Evolutionary conservation across 2,113 vertebrate species (phyloP).

Genomic region (Alaudala cheleensis): DNA sequence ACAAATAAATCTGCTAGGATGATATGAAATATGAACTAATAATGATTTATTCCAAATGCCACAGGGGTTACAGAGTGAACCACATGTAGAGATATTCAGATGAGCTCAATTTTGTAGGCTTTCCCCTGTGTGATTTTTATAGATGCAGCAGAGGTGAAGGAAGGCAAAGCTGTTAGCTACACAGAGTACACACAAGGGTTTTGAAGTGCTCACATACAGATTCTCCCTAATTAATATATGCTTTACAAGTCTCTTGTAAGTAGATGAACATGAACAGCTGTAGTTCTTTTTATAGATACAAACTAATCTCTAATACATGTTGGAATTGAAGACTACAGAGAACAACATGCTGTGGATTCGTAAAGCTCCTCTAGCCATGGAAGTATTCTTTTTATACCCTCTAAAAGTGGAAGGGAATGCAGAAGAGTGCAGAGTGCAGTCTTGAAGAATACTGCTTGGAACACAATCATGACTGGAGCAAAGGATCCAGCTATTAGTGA

Average conservation of each 20-base stretch:
- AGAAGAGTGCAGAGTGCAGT: neutral
- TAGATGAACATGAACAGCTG: slow-evolving; percentile 50
- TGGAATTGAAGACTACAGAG: slow-evolving; percentile 20
- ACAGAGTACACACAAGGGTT: neutral
- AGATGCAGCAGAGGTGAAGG: neutral
- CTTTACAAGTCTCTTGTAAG: slow-evolving; percentile 45
- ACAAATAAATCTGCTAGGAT: slow-evolving; percentile 55
- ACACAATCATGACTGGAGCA: neutral
- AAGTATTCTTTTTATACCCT: slow-evolving; percentile 30
- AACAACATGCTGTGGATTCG: neutral
- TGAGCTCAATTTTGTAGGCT: neutral
- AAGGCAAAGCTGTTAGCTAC: slow-evolving; percentile 2
- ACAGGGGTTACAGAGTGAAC: neutral
- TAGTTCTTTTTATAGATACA: slow-evolving; percentile 59
- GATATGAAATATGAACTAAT: slow-evolving; percentile 45
- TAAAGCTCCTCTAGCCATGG: slow-evolving; percentile 4
- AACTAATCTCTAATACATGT: slow-evolving; percentile 52
- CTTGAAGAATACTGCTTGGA: neutral
- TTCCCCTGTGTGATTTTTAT: neutral
- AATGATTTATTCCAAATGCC: slow-evolving; percentile 57
- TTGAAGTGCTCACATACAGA: slow-evolving; percentile 32
- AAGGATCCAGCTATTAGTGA: neutral
- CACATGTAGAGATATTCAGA: neutral
- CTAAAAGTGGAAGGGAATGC: slow-evolving; percentile 35
- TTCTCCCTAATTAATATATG: slow-evolving; percentile 42